A percentile compares a stretch with the other conserved stretches of the same genome.
phyloP scores from a whole-genome alignment of 1,140 invertebrate genomes.

The Hylaeus volcanicus region DNA sequence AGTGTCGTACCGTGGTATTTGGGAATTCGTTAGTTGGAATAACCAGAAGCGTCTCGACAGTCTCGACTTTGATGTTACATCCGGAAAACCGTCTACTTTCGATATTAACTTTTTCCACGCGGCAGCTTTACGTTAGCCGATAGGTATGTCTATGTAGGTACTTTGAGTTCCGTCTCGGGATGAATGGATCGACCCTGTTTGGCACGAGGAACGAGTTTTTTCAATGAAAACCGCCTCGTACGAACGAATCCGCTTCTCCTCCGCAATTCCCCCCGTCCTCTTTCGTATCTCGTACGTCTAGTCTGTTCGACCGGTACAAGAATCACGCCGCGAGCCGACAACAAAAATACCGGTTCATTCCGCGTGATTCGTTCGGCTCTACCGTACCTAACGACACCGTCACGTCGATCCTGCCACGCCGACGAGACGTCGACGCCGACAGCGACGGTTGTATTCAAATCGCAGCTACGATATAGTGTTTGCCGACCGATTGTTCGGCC shows the following conservation, averaged over 20 bases:
- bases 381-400: background rate
- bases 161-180: slow-evolving; percentile 18
- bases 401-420: background rate
- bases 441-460: too few relatives aligned
- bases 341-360: slow-evolving; percentile 43
- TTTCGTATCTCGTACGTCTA: background rate
- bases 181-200: slow-evolving; percentile 56
- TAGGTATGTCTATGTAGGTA: slow-evolving; percentile 25
- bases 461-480: too few relatives aligned
- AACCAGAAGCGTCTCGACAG: too few relatives aligned
- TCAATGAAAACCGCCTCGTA: slow-evolving; percentile 55
- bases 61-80: too few relatives aligned
- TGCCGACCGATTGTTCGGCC: too few relatives aligned
- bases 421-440: too few relatives aligned
- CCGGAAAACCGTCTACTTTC: background rate
- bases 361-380: slow-evolving; percentile 26
- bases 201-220: slow-evolving; percentile 45
- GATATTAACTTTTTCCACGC: background rate
- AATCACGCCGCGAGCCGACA: slow-evolving; percentile 22
- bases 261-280: background rate
- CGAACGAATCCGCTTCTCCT: slow-evolving; percentile 26
- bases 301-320: slow-evolving; percentile 6
- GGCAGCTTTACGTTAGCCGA: slow-evolving; percentile 15
- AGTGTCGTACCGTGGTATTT: too few relatives aligned
- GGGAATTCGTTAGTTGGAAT: too few relatives aligned